These are phyloP conservation scores for Hirtodrosophila confusa DNA, from an alignment of 2,888 invertebrate species.

Conservation along the genomic window DNA sequence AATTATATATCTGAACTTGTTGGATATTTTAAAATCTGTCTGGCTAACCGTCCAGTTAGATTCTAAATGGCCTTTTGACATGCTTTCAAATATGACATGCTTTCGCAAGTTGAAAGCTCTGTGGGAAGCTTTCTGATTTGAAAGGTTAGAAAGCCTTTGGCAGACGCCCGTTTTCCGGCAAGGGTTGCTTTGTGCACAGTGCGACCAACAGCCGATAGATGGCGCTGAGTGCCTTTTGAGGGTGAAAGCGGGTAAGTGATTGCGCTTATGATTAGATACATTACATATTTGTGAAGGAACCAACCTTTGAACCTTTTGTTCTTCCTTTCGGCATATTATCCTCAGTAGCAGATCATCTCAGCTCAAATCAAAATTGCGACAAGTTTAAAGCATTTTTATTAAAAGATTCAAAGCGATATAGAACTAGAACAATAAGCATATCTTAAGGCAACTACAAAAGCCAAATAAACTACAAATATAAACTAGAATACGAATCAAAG, in stretches of 20 bases:
- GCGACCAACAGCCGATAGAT: conserved; percentile 50
- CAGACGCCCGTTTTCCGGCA: conserved; percentile 11
- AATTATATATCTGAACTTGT: no score
- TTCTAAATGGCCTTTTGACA: conserved; percentile 27
- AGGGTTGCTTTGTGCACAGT: conserved; percentile 46
- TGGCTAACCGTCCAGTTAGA: conserved; percentile 10
- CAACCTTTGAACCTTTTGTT: conserved; percentile 10
- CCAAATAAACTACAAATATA: conserved; percentile 47
- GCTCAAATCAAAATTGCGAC: conserved; percentile 21
- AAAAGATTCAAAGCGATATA: conserved; percentile 41
- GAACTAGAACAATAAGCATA: conserved; percentile 33
- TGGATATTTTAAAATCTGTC: no score
- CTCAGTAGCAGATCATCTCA: not conserved
- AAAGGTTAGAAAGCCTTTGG: conserved; percentile 70
- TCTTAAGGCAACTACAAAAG: conserved; percentile 49
- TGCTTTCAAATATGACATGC: conserved; percentile 19
- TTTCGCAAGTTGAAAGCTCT: conserved; percentile 62
- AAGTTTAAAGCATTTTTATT: conserved; percentile 40
- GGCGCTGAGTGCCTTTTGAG: conserved; percentile 41
- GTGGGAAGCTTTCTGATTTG: conserved; percentile 70
- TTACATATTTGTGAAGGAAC: conserved; percentile 7
- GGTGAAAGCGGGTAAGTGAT: not conserved
- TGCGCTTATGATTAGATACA: conserved; percentile 11
- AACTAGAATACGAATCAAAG: conserved; percentile 42
- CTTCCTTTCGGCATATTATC: not conserved